Conservation (phyloP, 2,797 vertebrate species). For the Arrhamphus sclerolepis region DNA sequence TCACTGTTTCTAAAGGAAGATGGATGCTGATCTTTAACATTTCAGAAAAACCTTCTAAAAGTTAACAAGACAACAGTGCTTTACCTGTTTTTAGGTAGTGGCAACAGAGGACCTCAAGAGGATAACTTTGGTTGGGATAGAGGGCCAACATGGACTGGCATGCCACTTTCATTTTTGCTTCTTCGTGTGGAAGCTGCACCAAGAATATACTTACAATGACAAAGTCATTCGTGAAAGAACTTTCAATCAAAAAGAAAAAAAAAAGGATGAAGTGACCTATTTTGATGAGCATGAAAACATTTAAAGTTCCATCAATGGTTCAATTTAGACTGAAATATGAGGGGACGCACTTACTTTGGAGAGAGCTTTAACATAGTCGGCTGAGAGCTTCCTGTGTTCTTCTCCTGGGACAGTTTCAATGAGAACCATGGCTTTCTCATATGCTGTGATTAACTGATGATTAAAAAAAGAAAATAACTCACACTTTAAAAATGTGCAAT, state of each 20-base stretch:
- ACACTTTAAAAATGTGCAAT: not conserved
- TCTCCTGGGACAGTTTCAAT: conserved; percentile 84
- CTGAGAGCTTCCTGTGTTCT: conserved; percentile 85
- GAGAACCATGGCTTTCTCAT: conserved; percentile 86
- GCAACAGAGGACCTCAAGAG: conserved; percentile 88
- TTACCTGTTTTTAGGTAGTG: conserved; percentile 88
- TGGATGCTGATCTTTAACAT: not conserved
- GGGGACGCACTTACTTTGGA: conserved; percentile 83
- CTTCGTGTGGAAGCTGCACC: conserved; percentile 85
- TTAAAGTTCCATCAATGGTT: not conserved
- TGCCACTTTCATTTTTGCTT: conserved; percentile 83
- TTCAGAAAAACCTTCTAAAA: not conserved
- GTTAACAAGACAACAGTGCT: conserved; percentile 8
- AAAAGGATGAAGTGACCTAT: not conserved
- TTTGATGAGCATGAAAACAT: not conserved
- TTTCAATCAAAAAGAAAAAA: not conserved
- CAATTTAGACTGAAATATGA: not conserved
- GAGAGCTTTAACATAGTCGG: conserved; percentile 88
- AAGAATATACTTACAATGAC: conserved; percentile 14
- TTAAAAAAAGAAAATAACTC: conserved; percentile 8
- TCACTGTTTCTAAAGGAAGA: not conserved
- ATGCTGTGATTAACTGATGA: conserved; percentile 89
- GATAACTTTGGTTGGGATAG: conserved; percentile 85
- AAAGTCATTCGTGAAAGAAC: not conserved
- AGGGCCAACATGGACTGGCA: conserved; percentile 85